Conservation (phyloP, 2,797 vertebrate species). For the Enteromius trimaculatus region DNA sequence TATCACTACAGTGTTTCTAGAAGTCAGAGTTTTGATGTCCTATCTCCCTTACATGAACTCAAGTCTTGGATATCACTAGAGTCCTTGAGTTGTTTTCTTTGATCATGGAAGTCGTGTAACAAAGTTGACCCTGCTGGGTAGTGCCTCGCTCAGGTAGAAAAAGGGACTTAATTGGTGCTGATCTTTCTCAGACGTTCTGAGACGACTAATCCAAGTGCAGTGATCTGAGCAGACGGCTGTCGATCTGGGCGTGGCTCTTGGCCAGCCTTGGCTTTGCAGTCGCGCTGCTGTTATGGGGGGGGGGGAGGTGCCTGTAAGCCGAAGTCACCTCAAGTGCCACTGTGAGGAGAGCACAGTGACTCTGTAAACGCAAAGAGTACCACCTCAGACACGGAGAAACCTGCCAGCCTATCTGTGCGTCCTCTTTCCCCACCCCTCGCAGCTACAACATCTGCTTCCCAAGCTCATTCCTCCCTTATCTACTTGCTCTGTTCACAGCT, state of each 20-base stretch:
- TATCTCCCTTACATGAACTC: neutral
- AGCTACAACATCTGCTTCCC: conserved; percentile 53
- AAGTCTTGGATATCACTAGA: conserved; percentile 9
- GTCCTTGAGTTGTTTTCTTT: conserved; percentile 15
- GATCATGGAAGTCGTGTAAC: conserved; percentile 29
- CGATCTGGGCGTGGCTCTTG: conserved; percentile 56
- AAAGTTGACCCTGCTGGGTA: conserved; percentile 48
- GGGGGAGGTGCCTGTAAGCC: conserved; percentile 56
- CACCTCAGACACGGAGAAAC: conserved; percentile 40
- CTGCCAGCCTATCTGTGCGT: conserved; percentile 46
- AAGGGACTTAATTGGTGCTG: conserved; percentile 56
- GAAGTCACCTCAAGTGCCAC: conserved; percentile 64
- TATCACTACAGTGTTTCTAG: conserved; percentile 29
- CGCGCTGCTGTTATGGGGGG: conserved; percentile 34
- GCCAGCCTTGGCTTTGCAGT: conserved; percentile 52
- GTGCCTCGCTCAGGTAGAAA: conserved; percentile 60
- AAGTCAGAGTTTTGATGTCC: neutral
- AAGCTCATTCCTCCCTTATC: conserved; percentile 49
- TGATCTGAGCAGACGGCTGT: conserved; percentile 43
- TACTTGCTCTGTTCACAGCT: conserved; percentile 37
- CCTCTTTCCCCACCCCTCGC: conserved; percentile 42
- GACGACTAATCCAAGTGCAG: conserved; percentile 52
- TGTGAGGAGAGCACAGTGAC: conserved; percentile 53
- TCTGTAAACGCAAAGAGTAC: conserved; percentile 44
- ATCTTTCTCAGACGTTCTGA: conserved; percentile 54